Evolutionary conservation across 1,140 invertebrate genomes (phyloP), one percentile per base, ranked within the genome.

Genomic region (Drosophila rufa): DNA sequence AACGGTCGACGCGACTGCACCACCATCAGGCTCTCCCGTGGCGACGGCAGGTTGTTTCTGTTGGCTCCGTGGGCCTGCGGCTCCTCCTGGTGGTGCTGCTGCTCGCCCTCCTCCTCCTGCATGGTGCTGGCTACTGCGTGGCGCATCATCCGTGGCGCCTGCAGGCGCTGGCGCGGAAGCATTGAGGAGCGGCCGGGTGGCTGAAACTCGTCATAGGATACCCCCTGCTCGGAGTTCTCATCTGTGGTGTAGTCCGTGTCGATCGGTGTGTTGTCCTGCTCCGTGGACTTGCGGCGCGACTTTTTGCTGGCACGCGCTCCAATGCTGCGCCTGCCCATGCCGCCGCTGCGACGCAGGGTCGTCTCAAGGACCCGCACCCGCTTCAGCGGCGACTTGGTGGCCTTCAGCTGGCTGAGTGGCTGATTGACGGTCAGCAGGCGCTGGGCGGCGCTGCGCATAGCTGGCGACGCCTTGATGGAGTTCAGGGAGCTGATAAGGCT

Each of bases 121-220:
- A 62, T 53, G 51, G 30, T n/a, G 12, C 11, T 8, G 36, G 60
- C 17, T 7, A 19, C 17, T 0, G 25, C 14, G 6, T 50, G 69
- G 1, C 70, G 53, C 17, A 8, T 51, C 2, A 14, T 51, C 1
- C 68, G 36, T 3, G 68, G 68, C n/a, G 50, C 14, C 14, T 30
- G 38, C 7, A 51, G 19, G 7, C 70, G 67, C 46, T 38, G 38
- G 2, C 55, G 60, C 3, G 83, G 83, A 8, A 89, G 48, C 19
- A 92, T 76, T 0, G 91, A 92, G 11, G 90, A 92, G 33, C 90
- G 82, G 4, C 77, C 77, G 1, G 71, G 56, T 0, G 85, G 80
- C 48, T 77, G 82, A 42, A 92, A 78, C n/a, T 90, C 82, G 14
- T 84, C 75, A 48, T 92, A 92, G 3, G 77, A 67, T 27, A 79